Evolutionary conservation across 1,140 invertebrate genomes (phyloP).

Genomic region (Drosophila aff.): DNA sequence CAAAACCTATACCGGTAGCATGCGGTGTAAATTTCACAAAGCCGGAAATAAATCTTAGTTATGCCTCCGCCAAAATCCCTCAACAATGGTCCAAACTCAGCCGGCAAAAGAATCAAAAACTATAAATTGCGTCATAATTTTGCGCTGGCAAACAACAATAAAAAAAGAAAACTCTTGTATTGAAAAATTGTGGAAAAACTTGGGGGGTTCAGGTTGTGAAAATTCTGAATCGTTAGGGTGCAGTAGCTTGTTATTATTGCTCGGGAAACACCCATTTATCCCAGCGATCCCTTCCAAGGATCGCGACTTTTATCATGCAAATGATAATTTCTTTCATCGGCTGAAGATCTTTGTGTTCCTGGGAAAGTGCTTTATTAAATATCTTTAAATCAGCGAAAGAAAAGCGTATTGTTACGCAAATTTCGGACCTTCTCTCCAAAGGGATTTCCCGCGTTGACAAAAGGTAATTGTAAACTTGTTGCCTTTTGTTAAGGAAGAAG

Average conservation of each 20-base stretch:
- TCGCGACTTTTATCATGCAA: conserved; percentile 51
- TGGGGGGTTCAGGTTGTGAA: conserved; percentile 43
- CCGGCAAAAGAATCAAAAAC: conserved; percentile 56
- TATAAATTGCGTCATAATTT: conserved; percentile 84
- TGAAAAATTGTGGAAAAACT: conserved; percentile 50
- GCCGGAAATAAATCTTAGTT: conserved; percentile 82
- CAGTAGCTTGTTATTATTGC: conserved; percentile 71
- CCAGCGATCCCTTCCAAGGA: not conserved
- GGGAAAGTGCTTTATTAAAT: conserved; percentile 78
- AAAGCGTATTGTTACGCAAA: conserved; percentile 76
- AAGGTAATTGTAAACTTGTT: conserved; percentile 68
- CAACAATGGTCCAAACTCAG: conserved; percentile 42
- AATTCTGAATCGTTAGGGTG: conserved; percentile 24
- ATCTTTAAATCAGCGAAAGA: conserved; percentile 67
- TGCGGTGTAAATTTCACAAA: conserved; percentile 74
- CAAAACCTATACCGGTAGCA: conserved; percentile 31
- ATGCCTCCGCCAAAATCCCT: conserved; percentile 53
- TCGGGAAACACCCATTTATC: conserved; percentile 54
- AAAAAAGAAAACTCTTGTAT: conserved; percentile 1
- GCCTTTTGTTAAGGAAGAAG: conserved; percentile 44
- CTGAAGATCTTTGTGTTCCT: conserved; percentile 15
- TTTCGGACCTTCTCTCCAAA: conserved; percentile 31
- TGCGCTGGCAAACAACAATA: conserved; percentile 57
- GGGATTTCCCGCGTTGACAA: conserved; percentile 53
- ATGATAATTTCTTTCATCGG: conserved; percentile 40